Base-by-base conservation (phyloP, 2,113 vertebrate genomes). In the Amphilophus citrinellus region DNA sequence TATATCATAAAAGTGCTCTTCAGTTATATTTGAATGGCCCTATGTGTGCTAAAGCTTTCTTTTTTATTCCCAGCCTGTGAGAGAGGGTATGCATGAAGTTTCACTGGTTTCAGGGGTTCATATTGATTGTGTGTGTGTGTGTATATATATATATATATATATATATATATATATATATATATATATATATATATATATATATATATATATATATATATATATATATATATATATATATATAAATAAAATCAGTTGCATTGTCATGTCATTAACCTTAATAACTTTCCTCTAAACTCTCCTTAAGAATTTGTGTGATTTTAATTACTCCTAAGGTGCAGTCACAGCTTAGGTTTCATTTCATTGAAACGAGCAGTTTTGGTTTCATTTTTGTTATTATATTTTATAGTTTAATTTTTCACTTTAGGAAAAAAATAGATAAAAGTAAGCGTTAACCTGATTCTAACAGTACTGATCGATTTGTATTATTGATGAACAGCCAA, bases 61-160 rank as follows among this genome's bases (percentile, higher is more conserved):
- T 58, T 62, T 77, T 77, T 32, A 47, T 35, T 66, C 65, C 47
- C 80, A 22, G 85, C 80, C 65, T 65, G 76, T 22, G 39, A 42
- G 2, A 39, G 18, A 30, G 14, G n/a, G n/a, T 32, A 30, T 3
- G 37, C 47, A 30, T 59, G n/a, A 79, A 11, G 10, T 75, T 63
- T 63, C 37, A 8, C 17, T 9, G 37, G 39, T 42, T 42, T 47
- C 13, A 47, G 7, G 9, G 18, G 53, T 20, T 20, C 18, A 20
- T 18, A 3, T 56, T 56, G 53, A 56, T 47, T 27, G 15, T 35
- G 7, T 6, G 7, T 7, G 5, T 35, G 32, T 35, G 35, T 35
- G 35, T 35, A 22, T 22, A 22, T 22, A 22, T 22, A 22, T 22
- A 30, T 30, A 30, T 30, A 30, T 30, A 30, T 24, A 24, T 24